phyloP scores from a whole-genome alignment of 2,797 vertebrate genomes.

The Poeciliopsis presidionis region DNA sequence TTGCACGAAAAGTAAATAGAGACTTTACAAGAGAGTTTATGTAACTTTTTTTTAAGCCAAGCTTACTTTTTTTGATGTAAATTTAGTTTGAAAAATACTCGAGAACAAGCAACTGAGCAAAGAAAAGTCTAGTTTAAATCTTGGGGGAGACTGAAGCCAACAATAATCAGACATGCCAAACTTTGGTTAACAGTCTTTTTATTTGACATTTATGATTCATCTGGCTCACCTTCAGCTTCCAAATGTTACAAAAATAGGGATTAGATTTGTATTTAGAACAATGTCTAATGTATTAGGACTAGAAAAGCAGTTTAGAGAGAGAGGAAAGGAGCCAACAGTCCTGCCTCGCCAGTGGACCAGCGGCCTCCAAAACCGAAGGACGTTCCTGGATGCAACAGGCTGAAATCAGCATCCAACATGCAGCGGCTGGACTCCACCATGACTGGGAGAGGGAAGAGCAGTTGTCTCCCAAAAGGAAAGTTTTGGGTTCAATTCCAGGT shows the following conservation, averaged over 20 bases:
- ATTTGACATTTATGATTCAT: background rate
- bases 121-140: constrained; percentile 28
- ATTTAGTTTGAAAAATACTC: constrained; percentile 47
- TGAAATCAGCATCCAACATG: background rate
- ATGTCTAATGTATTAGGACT: background rate
- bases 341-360: background rate
- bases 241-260: background rate
- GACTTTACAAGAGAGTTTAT: constrained; percentile 50
- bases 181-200: background rate
- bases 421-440: background rate
- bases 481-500: background rate
- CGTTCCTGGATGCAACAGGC: background rate
- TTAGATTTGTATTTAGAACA: background rate
- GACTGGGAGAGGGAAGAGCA: background rate
- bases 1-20: constrained; percentile 44
- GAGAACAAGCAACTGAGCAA: constrained; percentile 36
- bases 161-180: background rate
- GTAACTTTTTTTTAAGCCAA: constrained; percentile 24
- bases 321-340: background rate
- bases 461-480: background rate
- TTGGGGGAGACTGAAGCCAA: background rate
- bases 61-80: constrained; percentile 31
- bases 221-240: background rate
- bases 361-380: background rate
- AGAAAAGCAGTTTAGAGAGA: background rate